Evolutionary conservation across 1,140 invertebrate genomes (phyloP).

Genomic region (Wasmannia auropunctata): DNA sequence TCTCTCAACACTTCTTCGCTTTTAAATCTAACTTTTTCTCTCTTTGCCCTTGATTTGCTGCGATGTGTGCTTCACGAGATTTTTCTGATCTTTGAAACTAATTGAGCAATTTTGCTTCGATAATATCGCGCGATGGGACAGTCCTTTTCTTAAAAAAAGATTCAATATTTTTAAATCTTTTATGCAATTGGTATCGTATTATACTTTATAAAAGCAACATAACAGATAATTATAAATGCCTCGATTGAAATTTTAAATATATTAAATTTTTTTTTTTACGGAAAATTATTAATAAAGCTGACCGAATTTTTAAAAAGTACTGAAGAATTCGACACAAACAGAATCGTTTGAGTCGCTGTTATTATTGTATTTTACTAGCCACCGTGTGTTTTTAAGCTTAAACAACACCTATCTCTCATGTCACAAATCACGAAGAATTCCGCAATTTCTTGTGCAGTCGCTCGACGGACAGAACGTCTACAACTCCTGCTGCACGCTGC

Average conservation of each 20-base stretch:
- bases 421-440: not conserved
- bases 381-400: conserved; percentile 4
- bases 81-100: not conserved
- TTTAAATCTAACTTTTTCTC: not conserved
- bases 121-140: not conserved
- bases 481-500: conserved; percentile 99
- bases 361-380: not conserved
- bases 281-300: not conserved
- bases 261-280: not conserved
- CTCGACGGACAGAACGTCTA: conserved; percentile 99
- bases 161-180: not conserved
- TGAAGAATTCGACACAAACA: not conserved
- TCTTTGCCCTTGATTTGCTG: not conserved
- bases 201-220: not conserved
- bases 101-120: not conserved
- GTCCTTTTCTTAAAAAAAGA: not conserved
- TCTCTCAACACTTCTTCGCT: not conserved
- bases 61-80: not conserved
- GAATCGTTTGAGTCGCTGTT: not conserved
- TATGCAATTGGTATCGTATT: not conserved
- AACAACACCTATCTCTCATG: not conserved
- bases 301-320: too few species aligned
- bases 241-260: not conserved
- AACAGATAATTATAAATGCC: not conserved
- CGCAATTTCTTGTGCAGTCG: conserved; percentile 87